Evolutionary conservation across 2,888 invertebrate species (phyloP).

Genomic region (Ophion slaviceki): DNA sequence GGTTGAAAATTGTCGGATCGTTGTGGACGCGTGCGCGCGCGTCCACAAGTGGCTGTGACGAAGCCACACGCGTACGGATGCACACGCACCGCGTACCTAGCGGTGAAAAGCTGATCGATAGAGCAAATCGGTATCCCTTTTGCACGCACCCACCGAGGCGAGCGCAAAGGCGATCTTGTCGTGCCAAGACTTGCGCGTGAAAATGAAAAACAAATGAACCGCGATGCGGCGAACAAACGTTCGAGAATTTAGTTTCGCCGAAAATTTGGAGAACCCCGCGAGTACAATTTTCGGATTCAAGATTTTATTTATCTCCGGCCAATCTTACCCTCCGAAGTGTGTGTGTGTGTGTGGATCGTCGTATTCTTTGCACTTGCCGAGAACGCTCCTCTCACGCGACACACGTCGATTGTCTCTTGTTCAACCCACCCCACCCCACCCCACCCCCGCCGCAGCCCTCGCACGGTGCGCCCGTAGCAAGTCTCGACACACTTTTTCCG

Average conservation of each 20-base stretch:
- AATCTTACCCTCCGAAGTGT: conserved; percentile 72
- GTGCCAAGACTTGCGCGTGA: conserved; percentile 24
- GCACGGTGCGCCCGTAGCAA: conserved; percentile 38
- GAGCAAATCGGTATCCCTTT: conserved; percentile 61
- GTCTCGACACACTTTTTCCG: conserved; percentile 30
- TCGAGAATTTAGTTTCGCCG: background rate
- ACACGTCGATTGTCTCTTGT: conserved; percentile 47
- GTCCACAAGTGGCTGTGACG: conserved; percentile 81
- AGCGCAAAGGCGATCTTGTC: conserved; percentile 57
- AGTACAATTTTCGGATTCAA: conserved; percentile 57
- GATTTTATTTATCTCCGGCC: conserved; percentile 78
- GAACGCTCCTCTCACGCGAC: conserved; percentile 74
- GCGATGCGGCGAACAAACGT: background rate
- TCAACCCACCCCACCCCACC: background rate
- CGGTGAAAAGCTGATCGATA: conserved; percentile 76
- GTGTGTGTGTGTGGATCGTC: conserved; percentile 3
- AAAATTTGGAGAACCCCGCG: background rate
- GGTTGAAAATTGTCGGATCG: too few species aligned
- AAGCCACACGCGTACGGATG: conserved; percentile 66
- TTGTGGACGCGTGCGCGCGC: too few species aligned
- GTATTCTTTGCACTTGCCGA: conserved; percentile 75
- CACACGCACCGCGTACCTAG: conserved; percentile 16
- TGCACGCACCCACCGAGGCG: conserved; percentile 54
- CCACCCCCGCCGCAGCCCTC: conserved; percentile 30
- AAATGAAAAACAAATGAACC: conserved; percentile 8